Evolutionary conservation across 1,140 invertebrate species (phyloP).

Genomic region (Drosophila subpulchrella): DNA sequence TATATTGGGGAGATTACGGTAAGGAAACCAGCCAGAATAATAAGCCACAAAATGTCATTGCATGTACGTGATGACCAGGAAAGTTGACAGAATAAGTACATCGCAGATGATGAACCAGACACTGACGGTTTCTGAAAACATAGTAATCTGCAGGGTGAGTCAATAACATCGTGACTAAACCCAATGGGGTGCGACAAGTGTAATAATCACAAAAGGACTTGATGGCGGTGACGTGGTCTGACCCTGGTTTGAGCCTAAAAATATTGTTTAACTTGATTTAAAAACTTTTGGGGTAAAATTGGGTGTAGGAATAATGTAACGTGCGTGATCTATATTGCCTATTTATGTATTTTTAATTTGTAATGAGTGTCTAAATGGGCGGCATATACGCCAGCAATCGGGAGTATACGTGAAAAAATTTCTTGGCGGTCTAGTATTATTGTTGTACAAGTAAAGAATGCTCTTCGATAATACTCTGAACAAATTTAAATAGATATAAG

Average conservation of each 20-base stretch:
- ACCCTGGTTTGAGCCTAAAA: neutral
- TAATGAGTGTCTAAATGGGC: too few species aligned
- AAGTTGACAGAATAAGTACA: constrained; percentile 6
- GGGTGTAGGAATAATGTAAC: too few species aligned
- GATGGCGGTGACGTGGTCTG: neutral
- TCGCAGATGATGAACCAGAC: neutral
- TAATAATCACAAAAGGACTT: constrained; percentile 39
- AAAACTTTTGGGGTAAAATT: neutral
- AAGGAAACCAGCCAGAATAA: neutral
- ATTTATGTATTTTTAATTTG: too few species aligned
- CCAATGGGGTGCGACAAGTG: constrained; percentile 50
- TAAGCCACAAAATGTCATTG: constrained; percentile 3
- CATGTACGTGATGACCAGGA: neutral
- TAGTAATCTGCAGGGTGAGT: neutral
- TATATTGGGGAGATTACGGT: neutral
- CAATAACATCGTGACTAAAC: neutral
- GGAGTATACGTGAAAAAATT: too few species aligned
- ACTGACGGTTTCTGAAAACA: neutral
- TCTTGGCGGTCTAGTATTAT: too few species aligned
- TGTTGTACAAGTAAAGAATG: too few species aligned
- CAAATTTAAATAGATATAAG: too few species aligned
- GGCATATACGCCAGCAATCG: too few species aligned
- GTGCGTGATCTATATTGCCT: too few species aligned
- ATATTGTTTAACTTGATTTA: neutral
- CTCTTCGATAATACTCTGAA: too few species aligned